Evolutionary conservation across 2,888 invertebrate genomes (phyloP).

Genomic region (Acronicta psi): DNA sequence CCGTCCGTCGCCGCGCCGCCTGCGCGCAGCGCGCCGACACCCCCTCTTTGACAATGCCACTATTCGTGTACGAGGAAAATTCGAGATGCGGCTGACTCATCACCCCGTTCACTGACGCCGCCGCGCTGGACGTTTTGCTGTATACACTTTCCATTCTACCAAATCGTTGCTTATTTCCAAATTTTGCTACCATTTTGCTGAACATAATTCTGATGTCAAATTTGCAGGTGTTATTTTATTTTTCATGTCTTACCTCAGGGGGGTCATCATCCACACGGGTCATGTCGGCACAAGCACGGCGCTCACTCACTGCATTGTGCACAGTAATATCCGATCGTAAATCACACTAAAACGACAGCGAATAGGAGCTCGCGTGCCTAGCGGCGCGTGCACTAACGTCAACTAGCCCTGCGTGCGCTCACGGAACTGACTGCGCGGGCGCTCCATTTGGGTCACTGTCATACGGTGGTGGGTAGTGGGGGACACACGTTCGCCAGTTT

Average conservation of each 20-base stretch:
- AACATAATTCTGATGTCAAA: slow-evolving; percentile 58
- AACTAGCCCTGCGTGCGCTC: slow-evolving; percentile 75
- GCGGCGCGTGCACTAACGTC: slow-evolving; percentile 63
- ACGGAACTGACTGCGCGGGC: slow-evolving; percentile 87
- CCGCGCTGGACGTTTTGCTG: slow-evolving; percentile 47
- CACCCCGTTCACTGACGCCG: slow-evolving; percentile 69
- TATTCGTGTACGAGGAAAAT: slow-evolving; percentile 83
- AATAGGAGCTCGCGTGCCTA: slow-evolving; percentile 61
- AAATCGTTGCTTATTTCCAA: slow-evolving; percentile 57
- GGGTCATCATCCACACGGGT: slow-evolving; percentile 68
- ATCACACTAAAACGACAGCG: slow-evolving; percentile 79
- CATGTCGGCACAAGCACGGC: slow-evolving; percentile 64
- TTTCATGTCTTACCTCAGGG: slow-evolving; percentile 73
- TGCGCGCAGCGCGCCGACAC: slow-evolving; percentile 66
- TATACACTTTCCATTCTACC: slow-evolving; percentile 61
- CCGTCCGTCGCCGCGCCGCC: no score
- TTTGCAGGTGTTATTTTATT: slow-evolving; percentile 61
- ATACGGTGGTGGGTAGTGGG: slow-evolving; percentile 85
- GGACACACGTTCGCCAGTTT: slow-evolving; percentile 79
- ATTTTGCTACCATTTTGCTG: slow-evolving; percentile 51
- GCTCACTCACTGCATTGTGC: slow-evolving; percentile 81
- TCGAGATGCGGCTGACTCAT: slow-evolving; percentile 86
- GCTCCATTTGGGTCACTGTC: slow-evolving; percentile 89
- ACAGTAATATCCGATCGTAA: slow-evolving; percentile 81
- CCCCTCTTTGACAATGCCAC: slow-evolving; percentile 75